These are phyloP conservation scores for Xenopus borealis DNA, from an alignment of 2,113 vertebrate species.

Conservation along the genomic window DNA sequence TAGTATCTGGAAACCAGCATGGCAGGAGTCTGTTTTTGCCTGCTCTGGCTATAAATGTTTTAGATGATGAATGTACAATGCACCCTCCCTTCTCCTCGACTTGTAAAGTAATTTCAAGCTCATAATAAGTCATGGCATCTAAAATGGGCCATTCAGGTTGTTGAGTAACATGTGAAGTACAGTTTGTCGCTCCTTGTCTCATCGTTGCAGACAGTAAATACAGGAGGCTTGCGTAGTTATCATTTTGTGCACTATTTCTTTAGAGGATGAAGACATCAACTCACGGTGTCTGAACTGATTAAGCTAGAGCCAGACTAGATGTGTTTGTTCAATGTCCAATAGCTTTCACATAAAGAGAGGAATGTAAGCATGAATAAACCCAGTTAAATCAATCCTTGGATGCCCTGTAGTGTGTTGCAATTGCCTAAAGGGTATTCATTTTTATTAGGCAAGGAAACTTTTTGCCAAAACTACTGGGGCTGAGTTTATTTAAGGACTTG, in stretches of 20 bases:
- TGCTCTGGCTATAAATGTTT: no score
- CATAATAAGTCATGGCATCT: slow-evolving; percentile 10
- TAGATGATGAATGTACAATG: no score
- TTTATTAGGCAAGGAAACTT: background rate
- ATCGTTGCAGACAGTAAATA: slow-evolving; percentile 20
- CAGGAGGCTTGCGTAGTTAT: slow-evolving; percentile 23
- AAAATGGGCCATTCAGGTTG: slow-evolving; percentile 2
- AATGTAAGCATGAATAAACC: slow-evolving; percentile 28
- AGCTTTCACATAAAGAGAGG: slow-evolving; percentile 27
- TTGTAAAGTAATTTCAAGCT: background rate
- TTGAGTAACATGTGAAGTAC: slow-evolving; percentile 14
- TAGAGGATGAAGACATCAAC: slow-evolving; percentile 32
- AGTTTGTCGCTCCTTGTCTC: slow-evolving; percentile 17
- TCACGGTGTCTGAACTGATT: slow-evolving; percentile 30
- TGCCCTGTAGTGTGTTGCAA: background rate
- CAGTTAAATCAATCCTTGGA: slow-evolving; percentile 9
- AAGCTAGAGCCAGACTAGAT: slow-evolving; percentile 21
- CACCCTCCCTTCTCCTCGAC: no score
- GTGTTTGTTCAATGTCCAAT: slow-evolving; percentile 32
- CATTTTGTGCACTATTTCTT: slow-evolving; percentile 32
- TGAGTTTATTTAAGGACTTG: no score
- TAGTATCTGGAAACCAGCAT: no score
- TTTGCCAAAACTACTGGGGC: no score
- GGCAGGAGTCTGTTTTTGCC: no score
- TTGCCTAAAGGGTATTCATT: background rate